Percentiles rank a stretch among this genome's conserved stretches.
phyloP scores from a whole-genome alignment of 2,888 invertebrate genomes.

The Arrhopalites spinosus region DNA sequence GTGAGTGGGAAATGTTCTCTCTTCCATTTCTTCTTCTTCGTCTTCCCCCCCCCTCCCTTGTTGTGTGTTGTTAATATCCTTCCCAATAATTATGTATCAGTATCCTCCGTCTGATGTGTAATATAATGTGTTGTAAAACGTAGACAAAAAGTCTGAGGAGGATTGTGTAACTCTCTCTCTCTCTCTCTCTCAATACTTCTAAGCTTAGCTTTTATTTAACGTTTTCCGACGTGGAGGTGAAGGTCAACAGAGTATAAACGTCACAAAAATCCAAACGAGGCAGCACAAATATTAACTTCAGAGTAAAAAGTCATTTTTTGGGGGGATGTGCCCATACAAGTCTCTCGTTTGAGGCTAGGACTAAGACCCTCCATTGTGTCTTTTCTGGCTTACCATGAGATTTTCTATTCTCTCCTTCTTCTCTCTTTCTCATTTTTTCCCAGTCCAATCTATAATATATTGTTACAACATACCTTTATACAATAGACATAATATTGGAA shows the following conservation, averaged over 20 bases:
- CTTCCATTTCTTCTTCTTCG: no score
- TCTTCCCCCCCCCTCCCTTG: no score
- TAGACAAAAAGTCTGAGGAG: not conserved
- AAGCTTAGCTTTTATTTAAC: slow-evolving; percentile 14
- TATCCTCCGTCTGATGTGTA: not conserved
- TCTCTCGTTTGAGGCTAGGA: not conserved
- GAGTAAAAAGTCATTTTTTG: not conserved
- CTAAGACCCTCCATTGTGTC: not conserved
- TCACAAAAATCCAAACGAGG: slow-evolving; percentile 21
- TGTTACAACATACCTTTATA: no score
- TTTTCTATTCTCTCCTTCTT: not conserved
- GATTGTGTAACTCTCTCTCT: slow-evolving; percentile 11
- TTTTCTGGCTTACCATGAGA: not conserved
- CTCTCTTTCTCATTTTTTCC: not conserved
- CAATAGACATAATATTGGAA: no score
- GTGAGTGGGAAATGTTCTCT: not conserved
- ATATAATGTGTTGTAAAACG: not conserved
- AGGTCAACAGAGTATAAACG: slow-evolving; percentile 29
- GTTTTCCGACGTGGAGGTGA: slow-evolving; percentile 24
- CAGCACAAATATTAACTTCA: slow-evolving; percentile 17
- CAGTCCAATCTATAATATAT: not conserved
- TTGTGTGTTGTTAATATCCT: slow-evolving; percentile 13
- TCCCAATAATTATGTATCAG: slow-evolving; percentile 22
- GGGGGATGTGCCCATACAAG: no score
- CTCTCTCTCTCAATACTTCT: not conserved